Evolutionary conservation across 1,140 invertebrate genomes (phyloP), one percentile per base, ranked within the genome.

Genomic region (Drosophila lacertosa): DNA sequence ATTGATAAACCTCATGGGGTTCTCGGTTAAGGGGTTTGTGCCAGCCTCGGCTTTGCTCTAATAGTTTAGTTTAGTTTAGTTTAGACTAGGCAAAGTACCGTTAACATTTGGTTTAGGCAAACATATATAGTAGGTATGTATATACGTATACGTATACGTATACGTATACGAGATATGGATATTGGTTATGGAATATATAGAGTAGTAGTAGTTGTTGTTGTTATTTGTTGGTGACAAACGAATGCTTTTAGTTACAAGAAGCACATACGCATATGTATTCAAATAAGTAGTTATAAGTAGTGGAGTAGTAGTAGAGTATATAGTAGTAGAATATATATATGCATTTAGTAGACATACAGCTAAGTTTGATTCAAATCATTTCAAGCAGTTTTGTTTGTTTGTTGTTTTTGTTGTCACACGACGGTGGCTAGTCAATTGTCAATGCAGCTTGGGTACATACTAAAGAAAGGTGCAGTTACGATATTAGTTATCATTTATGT

Each of bases 401-500:
- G 44, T 40, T 73, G 22, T 24, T 55, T 77, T 74, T 58, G 44
- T 50, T 55, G 58, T 88, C 80, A 82, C 66, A 82, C 29, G 74
- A 78, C 60, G 75, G 74, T 82, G 70, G 70, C 66, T 81, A 79
- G 69, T 69, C 50, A 64, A 60, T 78, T 76, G 68, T 79, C 65
- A 63, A 73, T 89, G 75, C 83, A 89, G 79, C 79, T 88, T 79
- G 69, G 63, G 70, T 83, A 80, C 58, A 81, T 82, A 69, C 84
- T 84, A 89, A 78, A 84, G 77, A 84, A 74, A 73, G 62, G 84
- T 89, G 84, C 84, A 89, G 77, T 83, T 86, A 86, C 73, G 71
- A 77, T 81, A 81, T n/a, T n/a, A n/a, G 57, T 80, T 67, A 72
- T 71, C 32, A 13, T 47, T 48, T 24, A 48, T 60, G 44, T 45